A percentile compares a stretch with the other conserved stretches of the same genome.
Conservation (phyloP, 2,797 vertebrate genomes). For the Pseudochromis fuscus region DNA sequence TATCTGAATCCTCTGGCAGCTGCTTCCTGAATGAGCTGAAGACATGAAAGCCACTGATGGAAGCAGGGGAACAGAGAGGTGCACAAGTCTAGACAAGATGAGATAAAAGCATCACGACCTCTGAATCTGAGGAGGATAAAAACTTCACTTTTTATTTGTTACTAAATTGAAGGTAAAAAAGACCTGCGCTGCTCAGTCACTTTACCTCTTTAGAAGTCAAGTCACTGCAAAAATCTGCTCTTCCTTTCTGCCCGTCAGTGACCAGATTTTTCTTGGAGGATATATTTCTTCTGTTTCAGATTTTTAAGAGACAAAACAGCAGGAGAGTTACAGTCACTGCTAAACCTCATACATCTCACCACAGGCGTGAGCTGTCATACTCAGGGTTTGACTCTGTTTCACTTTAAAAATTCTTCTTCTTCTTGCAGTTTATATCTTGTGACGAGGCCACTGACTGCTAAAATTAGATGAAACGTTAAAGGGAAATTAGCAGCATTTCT, state of each 20-base stretch:
- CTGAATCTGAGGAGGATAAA: conserved; percentile 25
- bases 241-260: conserved; percentile 19
- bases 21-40: conserved; percentile 7
- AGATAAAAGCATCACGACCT: conserved; percentile 26
- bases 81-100: conserved; percentile 15
- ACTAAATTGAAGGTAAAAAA: conserved; percentile 21
- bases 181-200: not conserved
- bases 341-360: conserved; percentile 44
- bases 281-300: conserved; percentile 21
- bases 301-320: conserved; percentile 43
- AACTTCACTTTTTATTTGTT: conserved; percentile 38
- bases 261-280: conserved; percentile 13
- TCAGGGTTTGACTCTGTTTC: conserved; percentile 1
- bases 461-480: conserved; percentile 37
- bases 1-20: not conserved
- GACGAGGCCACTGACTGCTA: conserved; percentile 26
- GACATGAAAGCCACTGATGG: conserved; percentile 20
- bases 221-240: conserved; percentile 30
- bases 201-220: conserved; percentile 41
- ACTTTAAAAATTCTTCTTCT: conserved; percentile 12
- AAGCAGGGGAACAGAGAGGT: not conserved
- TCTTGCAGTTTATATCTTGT: conserved; percentile 26
- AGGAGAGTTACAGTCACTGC: conserved; percentile 38
- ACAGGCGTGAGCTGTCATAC: conserved; percentile 13
- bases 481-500: conserved; percentile 25